Base-by-base conservation (phyloP, 2,113 vertebrate species). In the Piaya cayana region DNA sequence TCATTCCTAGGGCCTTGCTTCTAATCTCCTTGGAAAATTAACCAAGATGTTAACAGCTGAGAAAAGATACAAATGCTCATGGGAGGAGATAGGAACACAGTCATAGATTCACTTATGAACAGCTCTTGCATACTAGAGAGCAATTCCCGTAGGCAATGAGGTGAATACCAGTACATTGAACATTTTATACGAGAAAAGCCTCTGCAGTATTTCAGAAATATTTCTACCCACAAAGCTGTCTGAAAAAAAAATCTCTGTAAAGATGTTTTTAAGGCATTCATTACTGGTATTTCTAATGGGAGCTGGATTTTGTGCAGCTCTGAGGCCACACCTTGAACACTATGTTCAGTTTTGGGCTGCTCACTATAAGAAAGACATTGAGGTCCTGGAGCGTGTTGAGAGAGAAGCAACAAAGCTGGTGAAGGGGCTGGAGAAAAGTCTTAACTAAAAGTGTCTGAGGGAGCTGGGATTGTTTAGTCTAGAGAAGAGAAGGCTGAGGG, bases 1-100 rank as follows among this genome's bases (percentile, higher is more conserved):
- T 88, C 20, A 9, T 83, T 96, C 53, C 30, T 78, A 74, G 62
- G 62, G 80, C 26, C 26, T 71, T 56, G 56, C 25, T 92, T 92
- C 80, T 93, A 81, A 82, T 93, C 70, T 92, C 53, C 39, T 89
- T 11, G 37, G 81, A 94, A 97, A 97, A 96, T 95, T 60, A 97
- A 74, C 37, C 78, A 37, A 82, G 34, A 63, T 82, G 90, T 88
- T 96, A 95, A 95, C 62, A 84, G 29, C 50, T 74, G 53, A 86
- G 77, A 89, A 56, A 75, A 96, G 69, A 75, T 39, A 69, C 0
- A 4, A 83, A 34, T 37, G 60, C 74, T 95, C 22, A 70, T 0
- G 10, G 62, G 65, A 91, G 70, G 53, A 94, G 81, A 83, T 2
- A 76, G 59, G 53, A 92, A 69, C 50, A 13, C 29, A 87, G 78